Evolutionary conservation across 2,797 vertebrate species (phyloP).

Genomic region (Neomorphus geoffroyi): DNA sequence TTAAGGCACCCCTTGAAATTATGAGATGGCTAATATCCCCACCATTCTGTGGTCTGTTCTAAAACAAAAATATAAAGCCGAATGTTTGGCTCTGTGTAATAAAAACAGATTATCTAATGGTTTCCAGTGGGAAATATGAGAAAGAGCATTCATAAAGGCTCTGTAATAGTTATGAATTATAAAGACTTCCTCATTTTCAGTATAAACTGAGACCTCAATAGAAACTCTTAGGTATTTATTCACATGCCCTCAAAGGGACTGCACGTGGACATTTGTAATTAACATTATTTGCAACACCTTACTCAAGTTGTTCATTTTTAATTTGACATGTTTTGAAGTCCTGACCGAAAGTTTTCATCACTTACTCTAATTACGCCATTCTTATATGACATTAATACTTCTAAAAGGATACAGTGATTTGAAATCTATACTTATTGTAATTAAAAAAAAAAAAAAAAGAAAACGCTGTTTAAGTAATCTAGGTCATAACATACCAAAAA

Average conservation of each 20-base stretch:
- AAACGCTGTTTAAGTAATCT: conserved; percentile 24
- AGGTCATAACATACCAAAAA: neutral
- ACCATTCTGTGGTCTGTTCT: conserved; percentile 68
- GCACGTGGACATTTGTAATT: conserved; percentile 45
- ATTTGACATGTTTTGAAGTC: conserved; percentile 40
- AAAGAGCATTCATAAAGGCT: conserved; percentile 70
- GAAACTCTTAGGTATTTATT: conserved; percentile 52
- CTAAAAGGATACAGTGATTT: conserved; percentile 16
- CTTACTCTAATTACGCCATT: conserved; percentile 43
- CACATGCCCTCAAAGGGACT: conserved; percentile 27
- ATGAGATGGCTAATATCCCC: conserved; percentile 73
- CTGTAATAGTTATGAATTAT: conserved; percentile 73
- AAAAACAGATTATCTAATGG: conserved; percentile 79
- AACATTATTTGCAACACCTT: conserved; percentile 55
- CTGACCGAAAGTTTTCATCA: conserved; percentile 37
- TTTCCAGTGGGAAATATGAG: conserved; percentile 74
- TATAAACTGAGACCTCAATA: conserved; percentile 49
- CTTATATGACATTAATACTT: conserved; percentile 27
- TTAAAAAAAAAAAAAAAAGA: conserved; percentile 45
- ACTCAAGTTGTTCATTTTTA: conserved; percentile 25
- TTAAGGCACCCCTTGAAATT: conserved; percentile 74
- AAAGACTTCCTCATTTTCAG: conserved; percentile 67
- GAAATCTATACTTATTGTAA: conserved; percentile 38
- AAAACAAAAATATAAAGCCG: conserved; percentile 71
- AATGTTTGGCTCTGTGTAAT: conserved; percentile 70